Evolutionary conservation across 1,140 invertebrate species (phyloP), one percentile per base, ranked within the genome.

Genomic region (Maniola jurtina): DNA sequence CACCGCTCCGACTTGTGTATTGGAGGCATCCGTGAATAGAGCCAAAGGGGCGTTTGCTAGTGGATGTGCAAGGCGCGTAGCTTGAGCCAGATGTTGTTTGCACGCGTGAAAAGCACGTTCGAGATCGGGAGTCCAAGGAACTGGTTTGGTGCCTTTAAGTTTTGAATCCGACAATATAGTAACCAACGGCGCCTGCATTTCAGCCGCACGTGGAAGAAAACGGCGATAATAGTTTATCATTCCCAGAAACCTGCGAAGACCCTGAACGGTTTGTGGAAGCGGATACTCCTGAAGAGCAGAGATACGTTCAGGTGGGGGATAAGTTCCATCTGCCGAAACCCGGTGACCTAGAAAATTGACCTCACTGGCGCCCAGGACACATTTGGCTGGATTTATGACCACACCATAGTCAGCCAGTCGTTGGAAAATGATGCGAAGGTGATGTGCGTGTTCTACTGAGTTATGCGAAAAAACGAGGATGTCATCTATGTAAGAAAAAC

Each of bases 11-110:
- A 64, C 45, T 3, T 42, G 56, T 5, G 25, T 14, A 16, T 68
- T 61, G 8, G 61, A 68, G 9, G 66, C 61, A 42, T 68, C 66
- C 6, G 66, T 68, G 5, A 64, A 61, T 2, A 63, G 14, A 0
- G 57, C 38, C 6, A 54, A n/a, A 10, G 54, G 33, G 5, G 64
- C 58, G n/a, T 15, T 11, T 8, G 16, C 4, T 10, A 55, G 16
- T 25, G 61, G 61, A 36, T 63, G 50, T 10, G 50, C 35, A 33
- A 63, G 35, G 5, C 54, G 15, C 15, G 61, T 14, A 14, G 61
- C 61, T 13, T 63, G 48, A 38, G 34, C 52, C 16, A 62, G 47
- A 35, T 13, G 11, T 48, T 34, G 8, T 54, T 62, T 62, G 34
- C 61, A 63, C 3, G 48, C 50, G 13, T 63, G 34, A 55, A 63